Percentiles rank a stretch among this genome's conserved stretches.
phyloP scores from a whole-genome alignment of 2,113 vertebrate genomes.

The Tragelaphus strepsiceros region DNA sequence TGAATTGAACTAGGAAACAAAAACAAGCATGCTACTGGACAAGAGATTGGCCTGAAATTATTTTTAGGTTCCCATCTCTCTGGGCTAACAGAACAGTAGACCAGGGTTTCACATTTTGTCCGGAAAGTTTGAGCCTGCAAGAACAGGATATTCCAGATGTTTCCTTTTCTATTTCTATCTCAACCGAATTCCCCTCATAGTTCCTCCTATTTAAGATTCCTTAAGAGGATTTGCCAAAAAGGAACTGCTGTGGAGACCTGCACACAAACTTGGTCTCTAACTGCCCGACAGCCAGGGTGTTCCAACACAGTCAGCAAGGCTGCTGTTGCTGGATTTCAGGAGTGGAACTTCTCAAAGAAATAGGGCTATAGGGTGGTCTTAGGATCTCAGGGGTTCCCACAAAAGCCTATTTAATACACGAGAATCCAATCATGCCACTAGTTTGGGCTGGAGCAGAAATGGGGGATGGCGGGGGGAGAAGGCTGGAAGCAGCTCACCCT shows the following conservation, averaged over 20 bases:
- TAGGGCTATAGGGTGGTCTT: neutral
- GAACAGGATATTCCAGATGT: conserved; percentile 54
- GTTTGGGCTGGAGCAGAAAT: neutral
- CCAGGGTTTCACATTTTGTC: neutral
- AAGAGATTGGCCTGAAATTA: neutral
- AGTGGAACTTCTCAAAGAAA: neutral
- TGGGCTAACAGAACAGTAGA: neutral
- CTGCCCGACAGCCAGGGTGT: rapidly evolving
- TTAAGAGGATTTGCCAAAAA: neutral
- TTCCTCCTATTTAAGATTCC: conserved; percentile 11
- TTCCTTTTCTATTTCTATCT: conserved; percentile 44
- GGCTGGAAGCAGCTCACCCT: neutral
- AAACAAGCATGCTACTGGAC: neutral
- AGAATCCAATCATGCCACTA: neutral
- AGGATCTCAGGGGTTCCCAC: neutral
- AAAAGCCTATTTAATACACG: neutral
- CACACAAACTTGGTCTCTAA: neutral
- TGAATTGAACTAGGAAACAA: neutral
- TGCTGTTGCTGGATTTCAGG: neutral
- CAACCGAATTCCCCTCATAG: neutral
- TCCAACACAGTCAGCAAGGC: neutral
- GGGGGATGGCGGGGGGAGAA: rapidly evolving
- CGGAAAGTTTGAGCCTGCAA: neutral
- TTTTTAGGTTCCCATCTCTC: neutral
- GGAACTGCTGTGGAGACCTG: neutral